These are phyloP conservation scores for Ochropleura plecta DNA, from an alignment of 2,888 invertebrate genomes.

Conservation along the genomic window DNA sequence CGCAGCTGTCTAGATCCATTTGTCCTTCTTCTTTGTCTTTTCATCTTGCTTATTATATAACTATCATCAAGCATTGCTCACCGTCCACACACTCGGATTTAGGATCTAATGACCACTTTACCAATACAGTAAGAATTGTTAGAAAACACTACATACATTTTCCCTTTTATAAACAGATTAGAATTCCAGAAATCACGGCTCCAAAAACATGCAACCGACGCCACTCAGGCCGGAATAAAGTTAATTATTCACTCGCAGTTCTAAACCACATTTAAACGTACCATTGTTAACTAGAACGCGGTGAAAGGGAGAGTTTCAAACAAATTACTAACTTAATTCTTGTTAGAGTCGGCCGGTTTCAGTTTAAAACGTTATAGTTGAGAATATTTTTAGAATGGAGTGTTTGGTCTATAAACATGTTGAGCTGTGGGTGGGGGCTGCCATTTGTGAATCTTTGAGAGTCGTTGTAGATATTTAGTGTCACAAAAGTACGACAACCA, in stretches of 20 bases:
- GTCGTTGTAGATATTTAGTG: too few relatives aligned
- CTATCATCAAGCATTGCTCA: neutral
- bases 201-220: slow-evolving; percentile 46
- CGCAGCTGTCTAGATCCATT: neutral
- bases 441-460: too few relatives aligned
- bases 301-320: slow-evolving; percentile 56
- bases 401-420: neutral
- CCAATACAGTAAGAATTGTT: neutral
- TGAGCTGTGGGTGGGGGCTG: too few relatives aligned
- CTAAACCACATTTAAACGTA: slow-evolving; percentile 60
- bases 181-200: slow-evolving; percentile 34
- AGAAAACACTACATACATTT: neutral
- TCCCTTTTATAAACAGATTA: slow-evolving; percentile 2
- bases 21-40: neutral
- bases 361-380: slow-evolving; percentile 19
- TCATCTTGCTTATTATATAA: neutral
- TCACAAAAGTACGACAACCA: too few relatives aligned
- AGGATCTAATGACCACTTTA: neutral
- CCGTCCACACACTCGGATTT: too few relatives aligned
- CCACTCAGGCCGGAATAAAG: slow-evolving; percentile 44
- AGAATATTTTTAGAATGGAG: neutral
- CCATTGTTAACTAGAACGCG: slow-evolving; percentile 55
- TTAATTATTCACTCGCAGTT: slow-evolving; percentile 62
- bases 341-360: slow-evolving; percentile 19
- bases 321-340: slow-evolving; percentile 59